Evolutionary conservation across 1,140 invertebrate species (phyloP).

Genomic region (Mamestra configurata): DNA sequence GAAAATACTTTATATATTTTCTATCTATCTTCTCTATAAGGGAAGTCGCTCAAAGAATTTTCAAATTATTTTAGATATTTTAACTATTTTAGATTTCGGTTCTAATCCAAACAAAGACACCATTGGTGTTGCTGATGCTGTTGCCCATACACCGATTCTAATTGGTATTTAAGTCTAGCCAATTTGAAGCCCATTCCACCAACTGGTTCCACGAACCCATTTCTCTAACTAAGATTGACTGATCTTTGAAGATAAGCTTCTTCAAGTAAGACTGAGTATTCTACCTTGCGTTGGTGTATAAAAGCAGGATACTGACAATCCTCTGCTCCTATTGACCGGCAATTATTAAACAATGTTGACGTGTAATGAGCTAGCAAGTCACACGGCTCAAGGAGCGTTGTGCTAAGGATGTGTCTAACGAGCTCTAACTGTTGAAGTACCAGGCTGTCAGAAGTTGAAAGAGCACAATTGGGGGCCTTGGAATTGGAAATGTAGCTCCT

Average conservation of each 20-base stretch:
- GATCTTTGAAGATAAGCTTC: background rate
- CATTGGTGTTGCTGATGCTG: too few species aligned
- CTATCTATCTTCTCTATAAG: too few species aligned
- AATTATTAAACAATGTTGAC: conserved; percentile 17
- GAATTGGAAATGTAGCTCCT: too few species aligned
- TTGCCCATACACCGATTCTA: background rate
- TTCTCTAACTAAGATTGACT: background rate
- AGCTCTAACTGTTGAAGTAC: conserved; percentile 16
- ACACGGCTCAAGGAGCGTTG: background rate
- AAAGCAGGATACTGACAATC: conserved; percentile 12
- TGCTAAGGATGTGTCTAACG: conserved; percentile 26
- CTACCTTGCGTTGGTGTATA: background rate
- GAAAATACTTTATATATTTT: too few species aligned
- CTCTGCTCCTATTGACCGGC: conserved; percentile 3
- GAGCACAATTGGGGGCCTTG: background rate
- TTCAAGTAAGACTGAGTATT: background rate
- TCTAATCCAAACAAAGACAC: too few species aligned
- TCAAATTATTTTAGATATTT: too few species aligned
- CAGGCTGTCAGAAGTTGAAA: conserved; percentile 13
- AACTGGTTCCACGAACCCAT: background rate
- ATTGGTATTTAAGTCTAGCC: background rate
- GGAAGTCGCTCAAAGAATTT: too few species aligned
- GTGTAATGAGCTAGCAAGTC: background rate
- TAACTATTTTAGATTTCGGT: too few species aligned
- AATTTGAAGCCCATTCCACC: background rate